phyloP scores from a whole-genome alignment of 2,888 invertebrate genomes.

The Drosophila rubida region DNA sequence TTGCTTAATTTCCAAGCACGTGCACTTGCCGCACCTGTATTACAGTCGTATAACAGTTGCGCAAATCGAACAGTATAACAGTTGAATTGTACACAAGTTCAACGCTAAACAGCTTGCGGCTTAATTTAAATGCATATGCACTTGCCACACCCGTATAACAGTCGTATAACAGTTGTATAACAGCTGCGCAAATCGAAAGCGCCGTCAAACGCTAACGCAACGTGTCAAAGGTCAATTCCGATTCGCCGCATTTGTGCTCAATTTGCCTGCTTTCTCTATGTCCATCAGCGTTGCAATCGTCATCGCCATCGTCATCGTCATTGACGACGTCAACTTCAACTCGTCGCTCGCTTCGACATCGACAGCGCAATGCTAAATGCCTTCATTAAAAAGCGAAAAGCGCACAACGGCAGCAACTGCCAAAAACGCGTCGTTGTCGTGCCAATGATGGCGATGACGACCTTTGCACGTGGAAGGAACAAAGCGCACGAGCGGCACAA shows the following conservation, averaged over 20 bases:
- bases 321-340: constrained; percentile 9
- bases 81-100: too few relatives aligned
- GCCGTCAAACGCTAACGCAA: background rate
- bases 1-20: background rate
- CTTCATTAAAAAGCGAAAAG: constrained; percentile 59
- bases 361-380: constrained; percentile 44
- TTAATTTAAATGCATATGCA: background rate
- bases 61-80: too few relatives aligned
- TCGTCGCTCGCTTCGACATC: background rate
- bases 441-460: constrained; percentile 10
- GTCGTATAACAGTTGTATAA: constrained; percentile 8
- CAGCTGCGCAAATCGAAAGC: background rate
- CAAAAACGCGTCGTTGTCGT: constrained; percentile 29
- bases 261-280: constrained; percentile 7
- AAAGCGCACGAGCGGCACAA: constrained; percentile 50
- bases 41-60: constrained; percentile 11
- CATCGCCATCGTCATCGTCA: constrained; percentile 6
- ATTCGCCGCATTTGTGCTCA: background rate
- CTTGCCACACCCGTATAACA: constrained; percentile 8
- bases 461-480: constrained; percentile 18
- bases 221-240: constrained; percentile 7
- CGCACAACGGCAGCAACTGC: constrained; percentile 32
- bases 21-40: background rate
- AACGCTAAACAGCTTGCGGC: too few relatives aligned
- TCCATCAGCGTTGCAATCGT: background rate